Conservation (phyloP, 2,797 vertebrate genomes). For the Cercopithecus mitis region DNA sequence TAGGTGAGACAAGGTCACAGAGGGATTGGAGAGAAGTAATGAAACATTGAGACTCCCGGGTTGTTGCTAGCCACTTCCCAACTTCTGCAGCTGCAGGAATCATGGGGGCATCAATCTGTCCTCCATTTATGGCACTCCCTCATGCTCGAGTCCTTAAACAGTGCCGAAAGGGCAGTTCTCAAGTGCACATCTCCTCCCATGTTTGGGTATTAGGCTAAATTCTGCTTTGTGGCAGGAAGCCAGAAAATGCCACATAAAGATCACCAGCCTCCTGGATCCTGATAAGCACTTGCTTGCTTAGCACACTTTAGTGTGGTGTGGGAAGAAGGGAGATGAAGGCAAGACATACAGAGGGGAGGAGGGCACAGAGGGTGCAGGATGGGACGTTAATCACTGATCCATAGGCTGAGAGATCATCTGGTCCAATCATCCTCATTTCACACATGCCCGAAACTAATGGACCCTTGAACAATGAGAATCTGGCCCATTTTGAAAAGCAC, state of each 20-base stretch:
- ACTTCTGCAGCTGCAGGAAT: not conserved
- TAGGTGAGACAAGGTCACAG: slow-evolving; percentile 20
- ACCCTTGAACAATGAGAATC: not conserved
- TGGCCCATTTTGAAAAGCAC: not conserved
- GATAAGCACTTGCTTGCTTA: slow-evolving; percentile 39
- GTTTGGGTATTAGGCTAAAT: slow-evolving; percentile 66
- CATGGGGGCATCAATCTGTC: not conserved
- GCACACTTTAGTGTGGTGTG: slow-evolving; percentile 26
- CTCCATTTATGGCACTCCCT: not conserved
- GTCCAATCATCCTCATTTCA: not conserved
- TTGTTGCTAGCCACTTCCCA: not conserved
- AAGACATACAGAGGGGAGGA: not conserved
- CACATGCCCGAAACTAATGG: not conserved
- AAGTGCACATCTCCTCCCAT: slow-evolving; percentile 36
- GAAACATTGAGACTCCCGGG: not conserved
- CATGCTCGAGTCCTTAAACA: not conserved
- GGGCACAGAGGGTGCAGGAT: not conserved
- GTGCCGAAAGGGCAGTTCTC: slow-evolving; percentile 62
- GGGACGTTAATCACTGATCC: not conserved
- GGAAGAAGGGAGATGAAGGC: slow-evolving; percentile 23
- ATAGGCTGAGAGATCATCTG: not conserved
- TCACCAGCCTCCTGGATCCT: slow-evolving; percentile 75
- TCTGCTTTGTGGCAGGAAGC: slow-evolving; percentile 71
- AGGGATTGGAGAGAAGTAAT: not conserved
- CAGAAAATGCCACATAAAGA: slow-evolving; percentile 71